Conservation (phyloP, 1,140 invertebrate genomes). For the Leptinotarsa undecemlineata region DNA sequence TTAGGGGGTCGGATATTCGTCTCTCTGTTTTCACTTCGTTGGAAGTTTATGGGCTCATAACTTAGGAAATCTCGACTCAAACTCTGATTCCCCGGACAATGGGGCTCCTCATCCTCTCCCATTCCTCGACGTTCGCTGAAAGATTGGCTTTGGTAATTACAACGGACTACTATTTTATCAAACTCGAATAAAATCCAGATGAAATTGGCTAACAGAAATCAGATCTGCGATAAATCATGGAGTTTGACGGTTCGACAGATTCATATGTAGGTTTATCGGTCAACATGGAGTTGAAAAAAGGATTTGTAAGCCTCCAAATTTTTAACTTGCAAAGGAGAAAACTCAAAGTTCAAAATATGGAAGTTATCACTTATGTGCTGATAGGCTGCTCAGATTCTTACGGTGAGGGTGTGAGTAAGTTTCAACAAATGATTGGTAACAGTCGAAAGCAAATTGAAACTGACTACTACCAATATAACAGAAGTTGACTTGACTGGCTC, state of each 20-base stretch:
- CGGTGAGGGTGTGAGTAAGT: no score
- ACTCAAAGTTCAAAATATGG: no score
- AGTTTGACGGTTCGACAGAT: constrained; percentile 5
- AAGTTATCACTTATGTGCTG: no score
- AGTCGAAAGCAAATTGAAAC: no score
- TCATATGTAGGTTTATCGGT: no score
- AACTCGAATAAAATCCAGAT: constrained; percentile 26
- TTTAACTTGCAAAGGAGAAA: no score
- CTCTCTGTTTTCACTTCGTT: constrained; percentile 39
- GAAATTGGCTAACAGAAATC: constrained; percentile 24
- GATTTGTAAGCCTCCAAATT: no score
- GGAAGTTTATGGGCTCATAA: constrained; percentile 38
- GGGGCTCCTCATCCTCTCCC: constrained; percentile 28
- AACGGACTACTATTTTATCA: constrained; percentile 29
- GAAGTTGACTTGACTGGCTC: no score
- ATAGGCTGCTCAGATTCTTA: no score
- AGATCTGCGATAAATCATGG: constrained; percentile 22
- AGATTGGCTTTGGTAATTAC: constrained; percentile 38
- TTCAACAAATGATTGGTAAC: no score
- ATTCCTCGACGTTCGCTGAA: constrained; percentile 33
- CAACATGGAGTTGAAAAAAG: no score
- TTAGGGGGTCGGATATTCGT: constrained; percentile 36
- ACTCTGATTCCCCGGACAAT: constrained; percentile 39
- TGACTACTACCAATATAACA: no score
- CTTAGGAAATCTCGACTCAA: constrained; percentile 40